Percentiles rank a stretch among this genome's conserved stretches.
These are phyloP conservation scores for Odocoileus virginianus DNA, from an alignment of 2,113 vertebrate genomes.

Conservation along the genomic window DNA sequence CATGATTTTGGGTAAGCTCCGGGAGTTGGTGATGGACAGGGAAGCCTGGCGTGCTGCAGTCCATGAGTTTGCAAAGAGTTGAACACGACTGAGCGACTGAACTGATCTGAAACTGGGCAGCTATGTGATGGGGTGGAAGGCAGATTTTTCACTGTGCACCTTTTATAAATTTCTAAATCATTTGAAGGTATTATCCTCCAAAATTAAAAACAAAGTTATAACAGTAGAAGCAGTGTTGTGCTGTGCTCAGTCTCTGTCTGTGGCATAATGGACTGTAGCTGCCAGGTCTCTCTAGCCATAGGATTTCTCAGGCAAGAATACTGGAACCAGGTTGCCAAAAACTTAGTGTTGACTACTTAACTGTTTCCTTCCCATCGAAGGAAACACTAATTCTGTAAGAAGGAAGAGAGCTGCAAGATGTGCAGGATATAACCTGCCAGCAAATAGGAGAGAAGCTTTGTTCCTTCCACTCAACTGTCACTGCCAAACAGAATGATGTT, in stretches of 20 bases:
- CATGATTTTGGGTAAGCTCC: neutral
- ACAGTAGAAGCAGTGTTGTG: neutral
- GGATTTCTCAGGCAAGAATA: neutral
- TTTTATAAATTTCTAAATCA: neutral
- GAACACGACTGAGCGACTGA: neutral
- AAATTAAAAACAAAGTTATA: neutral
- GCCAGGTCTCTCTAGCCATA: neutral
- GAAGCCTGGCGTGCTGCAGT: rapidly evolving
- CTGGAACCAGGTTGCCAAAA: neutral
- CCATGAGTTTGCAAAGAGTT: rapidly evolving
- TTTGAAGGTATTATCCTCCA: neutral
- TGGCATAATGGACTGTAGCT: neutral
- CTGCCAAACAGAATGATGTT: neutral
- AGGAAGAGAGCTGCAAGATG: neutral
- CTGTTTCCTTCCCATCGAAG: neutral
- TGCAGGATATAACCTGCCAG: neutral
- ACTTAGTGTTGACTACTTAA: neutral
- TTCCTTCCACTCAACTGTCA: neutral
- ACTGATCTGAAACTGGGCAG: neutral
- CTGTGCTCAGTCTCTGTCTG: neutral
- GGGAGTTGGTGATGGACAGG: neutral
- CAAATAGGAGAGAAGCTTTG: neutral
- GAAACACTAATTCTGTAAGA: neutral
- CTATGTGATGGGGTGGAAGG: neutral
- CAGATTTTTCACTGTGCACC: neutral